phyloP scores from a whole-genome alignment of 1,140 invertebrate species.

The Pantala flavescens region DNA sequence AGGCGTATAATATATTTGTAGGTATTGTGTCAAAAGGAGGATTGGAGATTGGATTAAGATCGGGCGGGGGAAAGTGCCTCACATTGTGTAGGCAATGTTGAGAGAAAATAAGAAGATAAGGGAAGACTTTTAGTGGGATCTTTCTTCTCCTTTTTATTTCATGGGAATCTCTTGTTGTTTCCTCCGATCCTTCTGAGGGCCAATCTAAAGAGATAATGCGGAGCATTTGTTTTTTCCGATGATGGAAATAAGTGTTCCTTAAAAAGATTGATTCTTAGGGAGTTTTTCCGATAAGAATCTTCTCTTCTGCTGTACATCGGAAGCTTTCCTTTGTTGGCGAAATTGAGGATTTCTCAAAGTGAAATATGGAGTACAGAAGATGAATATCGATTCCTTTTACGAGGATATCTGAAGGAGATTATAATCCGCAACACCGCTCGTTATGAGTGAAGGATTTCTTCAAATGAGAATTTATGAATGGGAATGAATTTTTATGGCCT shows the following conservation, averaged over 20 bases:
- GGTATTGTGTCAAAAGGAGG: conserved; percentile 5
- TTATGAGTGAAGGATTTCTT: no score
- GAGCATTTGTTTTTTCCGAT: background rate
- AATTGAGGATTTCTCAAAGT: no score
- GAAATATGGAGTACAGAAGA: no score
- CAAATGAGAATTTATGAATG: no score
- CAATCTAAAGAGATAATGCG: background rate
- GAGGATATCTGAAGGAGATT: no score
- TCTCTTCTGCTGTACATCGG: no score
- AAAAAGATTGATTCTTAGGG: background rate
- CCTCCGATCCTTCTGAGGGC: background rate
- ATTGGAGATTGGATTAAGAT: conserved; percentile 2
- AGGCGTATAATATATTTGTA: conserved; percentile 7
- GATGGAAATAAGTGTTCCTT: conserved; percentile 1
- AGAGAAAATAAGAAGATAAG: background rate
- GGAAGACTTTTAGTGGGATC: background rate
- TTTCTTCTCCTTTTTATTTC: conserved; percentile 8
- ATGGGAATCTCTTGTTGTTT: background rate
- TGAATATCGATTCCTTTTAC: no score
- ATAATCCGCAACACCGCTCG: no score
- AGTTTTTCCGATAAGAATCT: background rate
- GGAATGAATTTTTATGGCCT: no score
- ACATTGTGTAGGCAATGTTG: background rate
- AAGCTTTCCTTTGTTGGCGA: no score
- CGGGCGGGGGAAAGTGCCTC: background rate